Evolutionary conservation across 2,888 invertebrate genomes (phyloP), one percentile per base, ranked within the genome.

Genomic region (Diaperis boleti): DNA sequence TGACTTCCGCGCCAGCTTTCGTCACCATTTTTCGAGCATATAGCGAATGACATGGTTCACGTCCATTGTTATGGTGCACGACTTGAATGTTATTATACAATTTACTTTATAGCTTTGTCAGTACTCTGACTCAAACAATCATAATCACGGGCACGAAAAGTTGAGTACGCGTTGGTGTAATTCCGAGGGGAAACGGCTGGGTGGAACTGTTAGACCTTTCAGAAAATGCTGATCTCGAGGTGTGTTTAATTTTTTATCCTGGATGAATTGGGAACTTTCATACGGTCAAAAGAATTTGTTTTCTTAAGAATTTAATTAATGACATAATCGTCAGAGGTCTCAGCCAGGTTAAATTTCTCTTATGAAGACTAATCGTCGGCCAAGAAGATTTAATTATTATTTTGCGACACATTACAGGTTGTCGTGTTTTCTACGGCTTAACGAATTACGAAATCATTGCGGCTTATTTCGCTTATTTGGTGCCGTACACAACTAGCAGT

Each of bases 61-160:
- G 55, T 55, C 44, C 44, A 55, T 55, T 55, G 55, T 55, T 42
- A 35, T 35, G 35, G 44, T 22, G 57, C 57, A 57, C 45, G 57
- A 57, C 22, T 41, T 20, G 42, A 55, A 39, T 37, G 39, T 41
- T 54, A 17, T 42, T 44, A 31, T 55, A 55, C 55, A 55, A 55
- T 33, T 44, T 31, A 26, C 42, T 55, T 55, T 55, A 55, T 29
- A 10, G 18, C 31, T 10, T 41, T 33, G 33, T 15, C 39, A 35
- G 22, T 52, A 11, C 33, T 49, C 31, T 11, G 49, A 14, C 26
- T 29, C 10, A 4, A 14, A n/a, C 42, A 42, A 42, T 18, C 18
- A 39, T 39, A 39, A 39, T 39, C 15, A 31, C 31, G 31, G 44
- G 29, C 18, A 50, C 15, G 22, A 42, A 22, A 42, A 22, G 10